Evolutionary conservation across 37 sponge, comb jelly and placozoan genomes (phyloP).

Genomic region (Beroe ovata): DNA sequence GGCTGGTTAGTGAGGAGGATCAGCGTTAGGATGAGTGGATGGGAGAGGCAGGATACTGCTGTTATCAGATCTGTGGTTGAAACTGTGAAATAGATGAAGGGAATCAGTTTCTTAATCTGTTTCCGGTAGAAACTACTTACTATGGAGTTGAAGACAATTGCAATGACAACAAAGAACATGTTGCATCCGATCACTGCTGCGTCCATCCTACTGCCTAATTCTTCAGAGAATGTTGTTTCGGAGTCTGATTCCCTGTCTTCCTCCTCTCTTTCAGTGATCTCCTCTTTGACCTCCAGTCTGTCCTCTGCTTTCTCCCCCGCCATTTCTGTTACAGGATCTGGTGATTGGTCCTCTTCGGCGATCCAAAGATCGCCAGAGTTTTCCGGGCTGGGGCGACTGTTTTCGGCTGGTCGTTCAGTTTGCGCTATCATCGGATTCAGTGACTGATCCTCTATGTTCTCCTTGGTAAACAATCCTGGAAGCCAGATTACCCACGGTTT

Average conservation of each 20-base stretch:
- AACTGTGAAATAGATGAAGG: slow-evolving; percentile 34
- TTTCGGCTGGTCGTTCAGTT: too few species aligned
- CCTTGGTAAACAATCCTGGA: too few species aligned
- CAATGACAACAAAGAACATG: slow-evolving; percentile 1
- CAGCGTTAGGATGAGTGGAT: slow-evolving; percentile 1
- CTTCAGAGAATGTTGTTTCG: neutral
- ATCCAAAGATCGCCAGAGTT: too few species aligned
- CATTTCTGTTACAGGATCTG: neutral
- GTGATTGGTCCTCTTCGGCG: too few species aligned
- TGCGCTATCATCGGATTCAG: too few species aligned
- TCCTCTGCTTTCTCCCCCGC: neutral
- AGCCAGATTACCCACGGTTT: too few species aligned
- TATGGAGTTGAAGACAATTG: neutral
- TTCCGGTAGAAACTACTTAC: neutral
- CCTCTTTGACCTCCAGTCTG: neutral
- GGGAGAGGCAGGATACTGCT: neutral
- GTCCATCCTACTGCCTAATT: neutral
- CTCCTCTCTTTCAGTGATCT: neutral
- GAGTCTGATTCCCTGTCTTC: neutral
- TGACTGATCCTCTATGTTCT: too few species aligned
- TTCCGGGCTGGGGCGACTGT: too few species aligned
- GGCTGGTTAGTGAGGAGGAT: neutral
- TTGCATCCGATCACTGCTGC: neutral
- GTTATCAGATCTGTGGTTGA: neutral
- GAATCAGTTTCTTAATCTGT: slow-evolving; percentile 28